These are phyloP conservation scores for Polypedilum vanderplanki DNA, from an alignment of 1,140 invertebrate species.

Conservation along the genomic window DNA sequence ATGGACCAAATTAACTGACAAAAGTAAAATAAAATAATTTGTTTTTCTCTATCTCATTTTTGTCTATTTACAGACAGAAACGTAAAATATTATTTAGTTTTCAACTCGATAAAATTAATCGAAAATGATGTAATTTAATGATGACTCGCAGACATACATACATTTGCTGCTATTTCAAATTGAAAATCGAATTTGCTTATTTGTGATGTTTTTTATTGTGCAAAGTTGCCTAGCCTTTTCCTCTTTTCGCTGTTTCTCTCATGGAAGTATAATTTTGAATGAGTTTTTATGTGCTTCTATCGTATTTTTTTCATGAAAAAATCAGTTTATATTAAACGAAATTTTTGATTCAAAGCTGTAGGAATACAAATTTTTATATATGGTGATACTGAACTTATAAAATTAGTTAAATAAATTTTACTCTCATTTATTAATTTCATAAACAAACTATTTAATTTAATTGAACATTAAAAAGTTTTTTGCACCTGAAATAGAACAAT, in stretches of 20 bases:
- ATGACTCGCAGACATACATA: not conserved
- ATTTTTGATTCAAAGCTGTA: too few species aligned
- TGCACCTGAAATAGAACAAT: too few species aligned
- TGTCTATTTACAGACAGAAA: not conserved
- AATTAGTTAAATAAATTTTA: too few species aligned
- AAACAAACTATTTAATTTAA: too few species aligned
- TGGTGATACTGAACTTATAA: too few species aligned
- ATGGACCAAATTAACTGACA: not conserved
- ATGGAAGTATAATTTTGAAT: too few species aligned
- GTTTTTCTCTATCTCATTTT: not conserved
- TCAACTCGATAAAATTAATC: not conserved
- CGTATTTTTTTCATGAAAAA: too few species aligned
- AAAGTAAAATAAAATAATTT: not conserved
- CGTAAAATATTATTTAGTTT: not conserved
- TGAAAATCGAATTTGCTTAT: not conserved
- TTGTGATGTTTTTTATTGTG: not conserved
- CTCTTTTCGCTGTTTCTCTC: not conserved
- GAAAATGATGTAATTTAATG: constrained; percentile 7
- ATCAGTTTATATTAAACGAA: too few species aligned
- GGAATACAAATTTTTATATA: too few species aligned
- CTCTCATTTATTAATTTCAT: too few species aligned
- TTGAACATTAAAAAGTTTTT: too few species aligned
- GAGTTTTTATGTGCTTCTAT: too few species aligned
- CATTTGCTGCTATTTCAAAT: not conserved
- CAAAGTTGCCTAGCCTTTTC: not conserved